phyloP scores from a whole-genome alignment of 2,888 invertebrate genomes.

The Volucella bombylans region DNA sequence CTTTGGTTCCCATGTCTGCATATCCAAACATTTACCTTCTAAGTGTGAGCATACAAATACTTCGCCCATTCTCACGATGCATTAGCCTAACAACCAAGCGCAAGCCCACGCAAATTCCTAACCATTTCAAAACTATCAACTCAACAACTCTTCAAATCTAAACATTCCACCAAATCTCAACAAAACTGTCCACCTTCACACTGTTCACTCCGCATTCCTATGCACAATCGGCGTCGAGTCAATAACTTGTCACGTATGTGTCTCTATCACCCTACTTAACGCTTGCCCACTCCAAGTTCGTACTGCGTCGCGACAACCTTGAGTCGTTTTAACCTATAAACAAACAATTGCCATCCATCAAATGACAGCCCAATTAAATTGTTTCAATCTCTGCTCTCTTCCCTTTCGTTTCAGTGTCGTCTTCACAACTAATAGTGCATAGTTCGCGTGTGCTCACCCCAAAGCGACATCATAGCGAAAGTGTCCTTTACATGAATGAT shows the following conservation, averaged over 20 bases:
- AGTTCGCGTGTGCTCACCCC: constrained; percentile 90
- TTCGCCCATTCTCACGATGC: too few species aligned
- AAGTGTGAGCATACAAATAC: too few species aligned
- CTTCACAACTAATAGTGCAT: constrained; percentile 88
- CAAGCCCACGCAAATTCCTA: too few species aligned
- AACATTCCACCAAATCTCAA: too few species aligned
- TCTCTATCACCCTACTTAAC: constrained; percentile 15
- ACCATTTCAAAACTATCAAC: too few species aligned
- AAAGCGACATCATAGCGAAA: constrained; percentile 90
- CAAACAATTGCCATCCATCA: constrained; percentile 36
- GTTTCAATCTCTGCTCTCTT: constrained; percentile 25
- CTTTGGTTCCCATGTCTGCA: too few species aligned
- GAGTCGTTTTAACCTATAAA: constrained; percentile 39
- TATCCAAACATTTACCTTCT: too few species aligned
- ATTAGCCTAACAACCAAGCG: too few species aligned
- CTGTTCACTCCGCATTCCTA: background rate
- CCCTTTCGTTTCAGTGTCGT: constrained; percentile 80
- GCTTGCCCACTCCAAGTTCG: constrained; percentile 15
- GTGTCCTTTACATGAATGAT: constrained; percentile 87
- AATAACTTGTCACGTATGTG: background rate
- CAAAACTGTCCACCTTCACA: too few species aligned
- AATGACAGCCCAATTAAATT: constrained; percentile 47
- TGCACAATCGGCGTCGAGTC: too few species aligned
- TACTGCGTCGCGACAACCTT: constrained; percentile 36
- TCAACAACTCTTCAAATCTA: too few species aligned